A percentile compares a stretch with the other conserved stretches of the same genome.
Evolutionary conservation across 1,140 invertebrate species (phyloP).

Genomic region (Euura lappo): DNA sequence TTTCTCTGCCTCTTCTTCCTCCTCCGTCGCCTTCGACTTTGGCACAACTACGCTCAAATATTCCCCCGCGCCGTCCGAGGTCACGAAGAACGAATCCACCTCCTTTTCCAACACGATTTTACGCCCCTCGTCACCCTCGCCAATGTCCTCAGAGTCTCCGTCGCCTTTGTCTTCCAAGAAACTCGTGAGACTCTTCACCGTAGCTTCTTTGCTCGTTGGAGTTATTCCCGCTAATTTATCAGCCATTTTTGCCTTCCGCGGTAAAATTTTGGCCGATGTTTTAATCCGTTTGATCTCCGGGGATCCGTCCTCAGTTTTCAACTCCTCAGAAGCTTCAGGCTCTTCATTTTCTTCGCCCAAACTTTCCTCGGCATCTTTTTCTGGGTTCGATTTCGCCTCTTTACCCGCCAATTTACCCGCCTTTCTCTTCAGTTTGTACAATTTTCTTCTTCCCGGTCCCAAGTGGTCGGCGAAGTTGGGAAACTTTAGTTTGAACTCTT

Average conservation of each 20-base stretch:
- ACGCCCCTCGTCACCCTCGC: slow-evolving; percentile 13
- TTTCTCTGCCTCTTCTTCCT: neutral
- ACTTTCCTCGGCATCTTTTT: slow-evolving; percentile 21
- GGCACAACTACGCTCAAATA: slow-evolving; percentile 37
- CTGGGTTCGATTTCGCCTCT: slow-evolving; percentile 21
- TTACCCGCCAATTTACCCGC: slow-evolving; percentile 21
- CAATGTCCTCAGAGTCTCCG: slow-evolving; percentile 9
- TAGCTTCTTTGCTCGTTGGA: slow-evolving; percentile 36
- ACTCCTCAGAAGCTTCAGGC: slow-evolving; percentile 8
- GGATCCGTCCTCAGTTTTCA: neutral
- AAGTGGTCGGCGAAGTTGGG: slow-evolving; percentile 41
- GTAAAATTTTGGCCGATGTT: neutral
- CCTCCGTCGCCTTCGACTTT: slow-evolving; percentile 17
- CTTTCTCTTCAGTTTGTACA: slow-evolving; percentile 24
- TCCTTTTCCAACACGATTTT: slow-evolving; percentile 29
- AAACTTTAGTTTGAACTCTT: slow-evolving; percentile 46
- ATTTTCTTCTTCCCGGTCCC: slow-evolving; percentile 29
- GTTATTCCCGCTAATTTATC: slow-evolving; percentile 12
- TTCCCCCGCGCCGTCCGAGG: slow-evolving; percentile 30
- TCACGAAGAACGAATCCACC: slow-evolving; percentile 47
- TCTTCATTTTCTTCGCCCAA: slow-evolving; percentile 11
- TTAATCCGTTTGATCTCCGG: slow-evolving; percentile 8
- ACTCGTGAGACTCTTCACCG: slow-evolving; percentile 43
- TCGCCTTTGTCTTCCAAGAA: slow-evolving; percentile 28
- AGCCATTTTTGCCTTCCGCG: slow-evolving; percentile 8